Evolutionary conservation across 2,888 invertebrate genomes (phyloP).

Genomic region (Dynastes hyllus): DNA sequence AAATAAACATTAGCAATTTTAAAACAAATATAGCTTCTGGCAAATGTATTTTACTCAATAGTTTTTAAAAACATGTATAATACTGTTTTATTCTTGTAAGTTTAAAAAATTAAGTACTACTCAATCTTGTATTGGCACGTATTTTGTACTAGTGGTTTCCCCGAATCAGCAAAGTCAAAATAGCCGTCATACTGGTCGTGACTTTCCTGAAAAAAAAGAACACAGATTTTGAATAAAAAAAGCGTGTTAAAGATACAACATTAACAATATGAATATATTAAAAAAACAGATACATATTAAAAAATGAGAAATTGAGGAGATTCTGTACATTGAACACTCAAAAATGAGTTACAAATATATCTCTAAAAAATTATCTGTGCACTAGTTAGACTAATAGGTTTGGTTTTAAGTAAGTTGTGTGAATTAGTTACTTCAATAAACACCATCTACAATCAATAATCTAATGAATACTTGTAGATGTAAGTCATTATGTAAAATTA

Average conservation of each 20-base stretch:
- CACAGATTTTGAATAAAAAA: not conserved
- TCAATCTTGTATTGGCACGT: not conserved
- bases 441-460: not conserved
- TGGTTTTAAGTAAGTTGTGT: not conserved
- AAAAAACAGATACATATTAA: conserved; percentile 21
- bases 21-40: too few relatives aligned
- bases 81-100: not conserved
- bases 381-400: not conserved
- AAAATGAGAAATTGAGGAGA: conserved; percentile 14
- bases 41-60: too few relatives aligned
- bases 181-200: not conserved
- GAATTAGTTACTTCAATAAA: not conserved
- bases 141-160: not conserved
- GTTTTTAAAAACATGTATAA: not conserved
- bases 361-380: not conserved
- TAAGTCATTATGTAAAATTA: conserved; percentile 31
- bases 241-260: not conserved
- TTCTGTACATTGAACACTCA: conserved; percentile 38
- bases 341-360: not conserved
- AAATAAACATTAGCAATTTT: too few relatives aligned
- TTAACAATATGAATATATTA: conserved; percentile 29
- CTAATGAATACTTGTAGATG: conserved; percentile 7
- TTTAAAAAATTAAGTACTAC: conserved; percentile 3
- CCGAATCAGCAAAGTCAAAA: not conserved
- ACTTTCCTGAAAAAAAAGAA: conserved; percentile 23